Percentiles rank a stretch among this genome's conserved stretches.
Evolutionary conservation across 2,797 vertebrate species (phyloP).

Genomic region (Coilia nasus): DNA sequence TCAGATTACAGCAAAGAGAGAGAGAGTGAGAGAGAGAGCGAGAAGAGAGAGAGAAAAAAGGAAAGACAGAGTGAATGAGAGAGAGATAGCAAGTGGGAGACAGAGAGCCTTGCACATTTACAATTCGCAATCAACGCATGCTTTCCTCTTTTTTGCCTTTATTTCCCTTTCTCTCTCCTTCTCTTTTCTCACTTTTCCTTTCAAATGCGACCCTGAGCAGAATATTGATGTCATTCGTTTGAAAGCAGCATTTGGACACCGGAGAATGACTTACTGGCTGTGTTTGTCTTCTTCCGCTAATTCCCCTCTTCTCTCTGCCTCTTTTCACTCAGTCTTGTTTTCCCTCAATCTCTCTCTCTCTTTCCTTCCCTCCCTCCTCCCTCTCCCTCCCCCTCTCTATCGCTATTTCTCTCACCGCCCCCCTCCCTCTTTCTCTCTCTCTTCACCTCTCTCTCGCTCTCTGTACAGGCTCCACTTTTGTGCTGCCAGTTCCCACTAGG

Average conservation of each 20-base stretch:
- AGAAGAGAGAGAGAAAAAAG: background rate
- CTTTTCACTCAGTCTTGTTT: background rate
- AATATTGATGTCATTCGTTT: constrained; percentile 63
- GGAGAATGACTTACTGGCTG: constrained; percentile 64
- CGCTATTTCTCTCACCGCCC: background rate
- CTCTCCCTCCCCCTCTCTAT: background rate
- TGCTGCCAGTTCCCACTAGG: constrained; percentile 60
- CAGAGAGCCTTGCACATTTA: constrained; percentile 39
- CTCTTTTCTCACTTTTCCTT: constrained; percentile 46
- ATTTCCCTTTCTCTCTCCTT: constrained; percentile 6
- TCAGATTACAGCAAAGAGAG: constrained; percentile 15
- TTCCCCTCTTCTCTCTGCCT: background rate
- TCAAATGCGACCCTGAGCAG: constrained; percentile 46
- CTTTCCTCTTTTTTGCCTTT: constrained; percentile 5
- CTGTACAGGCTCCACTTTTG: constrained; percentile 32
- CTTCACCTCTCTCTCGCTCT: constrained; percentile 1
- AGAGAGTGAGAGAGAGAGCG: background rate
- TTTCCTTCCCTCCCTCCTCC: background rate
- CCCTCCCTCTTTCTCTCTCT: background rate
- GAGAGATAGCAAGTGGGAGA: no score
- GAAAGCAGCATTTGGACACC: constrained; percentile 53
- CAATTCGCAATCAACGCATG: constrained; percentile 50
- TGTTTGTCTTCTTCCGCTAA: background rate
- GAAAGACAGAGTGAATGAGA: background rate
- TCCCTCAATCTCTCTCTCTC: background rate